Base-by-base conservation (phyloP, 1,140 invertebrate genomes). In the Zaprionus ornatus region DNA sequence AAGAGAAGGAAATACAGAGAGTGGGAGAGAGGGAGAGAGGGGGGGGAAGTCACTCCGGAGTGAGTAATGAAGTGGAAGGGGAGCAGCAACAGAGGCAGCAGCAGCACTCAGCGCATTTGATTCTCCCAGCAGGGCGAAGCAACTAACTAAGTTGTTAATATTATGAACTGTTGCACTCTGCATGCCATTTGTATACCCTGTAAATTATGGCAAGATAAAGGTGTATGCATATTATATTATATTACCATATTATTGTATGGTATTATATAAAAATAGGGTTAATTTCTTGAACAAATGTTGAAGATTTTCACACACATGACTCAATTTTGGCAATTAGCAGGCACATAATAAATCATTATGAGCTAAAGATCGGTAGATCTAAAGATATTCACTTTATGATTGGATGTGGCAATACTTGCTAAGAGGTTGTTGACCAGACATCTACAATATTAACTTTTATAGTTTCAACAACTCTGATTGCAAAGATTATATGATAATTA, bases 121-220 rank as follows among this genome's bases (percentile, higher is more conserved):
- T 48, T 48, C 42, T 48, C 37, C 15, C 50, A 55, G 67, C 27
- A 52, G 57, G 29, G 57, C 37, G n/a, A 65, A 25, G 35, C 37
- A 48, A 77, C 55, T 77, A 77, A 77, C 74, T 66, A 73, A 73
- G 74, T 77, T 77, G 74, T 77, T 73, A 77, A 77, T 73, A 62
- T 67, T 61, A 61, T 67, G 69, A 73, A 66, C 63, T 73, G 52
- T 21, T 57, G 60, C 35, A 66, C 52, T 40, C 50, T 54, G 63
- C 37, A 25, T 50, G 17, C 37, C 54, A 55, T 52, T 45, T 37
- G 35, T 12, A 77, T 66, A 67, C 74, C 21, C 74, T 66, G 37
- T 63, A 48, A 45, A 12, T 19, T 19, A 35, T 15, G 13, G 13
- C 15, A 7, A 3, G 19, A 1, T 37, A 37, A 15, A 37, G 13